phyloP scores from a whole-genome alignment of 2,888 invertebrate species.

The Chrysotoxum bicinctum region DNA sequence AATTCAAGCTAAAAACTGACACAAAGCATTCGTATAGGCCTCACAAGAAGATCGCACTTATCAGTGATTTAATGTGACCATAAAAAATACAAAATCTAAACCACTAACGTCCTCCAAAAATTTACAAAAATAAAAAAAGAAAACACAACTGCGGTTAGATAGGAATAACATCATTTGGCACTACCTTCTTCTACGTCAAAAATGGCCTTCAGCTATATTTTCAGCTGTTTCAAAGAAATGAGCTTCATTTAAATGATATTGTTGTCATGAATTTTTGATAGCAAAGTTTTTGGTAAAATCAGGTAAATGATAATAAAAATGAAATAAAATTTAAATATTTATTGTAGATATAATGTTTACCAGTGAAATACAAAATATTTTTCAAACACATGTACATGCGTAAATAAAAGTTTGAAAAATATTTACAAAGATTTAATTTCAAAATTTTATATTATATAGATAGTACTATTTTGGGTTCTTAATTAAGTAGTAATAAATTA shows the following conservation, averaged over 20 bases:
- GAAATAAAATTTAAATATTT: no score
- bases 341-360: no score
- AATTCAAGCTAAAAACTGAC: constrained; percentile 6
- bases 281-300: background rate
- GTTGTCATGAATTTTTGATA: background rate
- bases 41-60: constrained; percentile 22
- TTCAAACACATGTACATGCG: no score
- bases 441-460: no score
- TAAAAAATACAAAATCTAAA: background rate
- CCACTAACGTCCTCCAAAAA: background rate
- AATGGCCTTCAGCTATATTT: background rate
- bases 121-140: background rate
- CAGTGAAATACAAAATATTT: no score
- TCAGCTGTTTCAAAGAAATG: background rate
- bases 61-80: constrained; percentile 14
- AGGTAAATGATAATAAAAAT: background rate
- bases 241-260: background rate
- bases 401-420: no score
- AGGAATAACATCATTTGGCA: background rate
- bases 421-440: no score
- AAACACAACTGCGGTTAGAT: constrained; percentile 11
- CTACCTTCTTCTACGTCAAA: background rate
- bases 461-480: no score
- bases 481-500: no score
- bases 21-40: background rate